Conservation (phyloP, 2,113 vertebrate genomes). For the Mixornis gularis region DNA sequence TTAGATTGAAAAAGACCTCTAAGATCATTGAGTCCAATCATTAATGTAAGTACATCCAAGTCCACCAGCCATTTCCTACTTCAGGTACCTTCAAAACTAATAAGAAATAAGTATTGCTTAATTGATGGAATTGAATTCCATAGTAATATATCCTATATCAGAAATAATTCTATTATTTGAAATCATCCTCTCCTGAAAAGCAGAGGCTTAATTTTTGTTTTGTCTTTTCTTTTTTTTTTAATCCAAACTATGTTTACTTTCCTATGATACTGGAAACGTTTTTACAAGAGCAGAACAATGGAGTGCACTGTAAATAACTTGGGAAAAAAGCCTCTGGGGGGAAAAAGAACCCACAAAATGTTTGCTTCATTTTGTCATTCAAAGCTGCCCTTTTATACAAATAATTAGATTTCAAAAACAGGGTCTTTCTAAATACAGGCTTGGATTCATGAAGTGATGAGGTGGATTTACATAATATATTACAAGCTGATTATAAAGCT, state of each 20-base stretch:
- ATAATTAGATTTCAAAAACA: background rate
- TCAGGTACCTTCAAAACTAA: background rate
- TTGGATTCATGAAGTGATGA: background rate
- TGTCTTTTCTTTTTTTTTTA: background rate
- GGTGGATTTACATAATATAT: background rate
- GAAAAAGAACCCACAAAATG: background rate
- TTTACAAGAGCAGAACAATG: background rate
- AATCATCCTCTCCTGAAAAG: background rate
- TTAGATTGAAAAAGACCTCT: background rate
- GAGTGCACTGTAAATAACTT: background rate
- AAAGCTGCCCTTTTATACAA: background rate
- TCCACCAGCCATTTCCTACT: background rate
- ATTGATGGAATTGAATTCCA: background rate
- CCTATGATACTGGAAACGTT: background rate
- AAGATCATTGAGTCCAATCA: background rate
- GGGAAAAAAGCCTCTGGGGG: background rate
- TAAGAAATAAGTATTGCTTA: background rate
- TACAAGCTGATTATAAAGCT: background rate
- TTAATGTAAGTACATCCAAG: background rate
- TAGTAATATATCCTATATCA: background rate
- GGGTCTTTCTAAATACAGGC: background rate
- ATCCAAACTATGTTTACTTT: background rate
- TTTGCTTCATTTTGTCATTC: background rate
- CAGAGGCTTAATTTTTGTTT: background rate
- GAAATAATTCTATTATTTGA: background rate